Percentiles rank a stretch among this genome's conserved stretches.
Conservation (phyloP, 2,797 vertebrate species). For the Pogonophryne albipinna region DNA sequence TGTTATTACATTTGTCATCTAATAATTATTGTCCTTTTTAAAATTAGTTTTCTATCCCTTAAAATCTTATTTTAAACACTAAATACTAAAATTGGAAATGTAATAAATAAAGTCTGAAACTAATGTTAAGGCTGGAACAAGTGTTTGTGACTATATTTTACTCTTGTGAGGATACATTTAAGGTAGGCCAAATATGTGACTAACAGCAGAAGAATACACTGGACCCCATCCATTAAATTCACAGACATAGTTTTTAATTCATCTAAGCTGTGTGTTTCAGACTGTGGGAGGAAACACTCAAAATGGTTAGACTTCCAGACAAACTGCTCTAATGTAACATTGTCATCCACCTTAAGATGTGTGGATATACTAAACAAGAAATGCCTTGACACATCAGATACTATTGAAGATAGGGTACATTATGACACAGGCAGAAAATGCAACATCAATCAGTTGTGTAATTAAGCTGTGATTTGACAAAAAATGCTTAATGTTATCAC, state of each 20-base stretch:
- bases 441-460: slow-evolving; percentile 13
- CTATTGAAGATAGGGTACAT: neutral
- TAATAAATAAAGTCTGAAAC: neutral
- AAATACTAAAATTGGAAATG: neutral
- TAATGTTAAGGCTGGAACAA: neutral
- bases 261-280: neutral
- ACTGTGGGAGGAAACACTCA: neutral
- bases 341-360: neutral
- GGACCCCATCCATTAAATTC: neutral
- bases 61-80: neutral
- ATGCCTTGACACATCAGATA: neutral
- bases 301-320: neutral
- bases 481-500: slow-evolving; percentile 16
- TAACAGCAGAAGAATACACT: neutral
- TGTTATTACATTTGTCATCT: too few species aligned
- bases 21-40: neutral
- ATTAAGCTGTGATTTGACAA: slow-evolving; percentile 25
- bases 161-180: neutral
- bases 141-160: neutral
- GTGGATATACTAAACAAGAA: neutral
- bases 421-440: slow-evolving; percentile 8
- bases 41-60: neutral
- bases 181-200: neutral
- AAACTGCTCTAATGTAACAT: neutral
- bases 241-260: neutral